Evolutionary conservation across 35 echinoderm and acorn worm genomes (phyloP), one percentile per base, ranked within the genome.

Genomic region (Holothuria glaberrima): DNA sequence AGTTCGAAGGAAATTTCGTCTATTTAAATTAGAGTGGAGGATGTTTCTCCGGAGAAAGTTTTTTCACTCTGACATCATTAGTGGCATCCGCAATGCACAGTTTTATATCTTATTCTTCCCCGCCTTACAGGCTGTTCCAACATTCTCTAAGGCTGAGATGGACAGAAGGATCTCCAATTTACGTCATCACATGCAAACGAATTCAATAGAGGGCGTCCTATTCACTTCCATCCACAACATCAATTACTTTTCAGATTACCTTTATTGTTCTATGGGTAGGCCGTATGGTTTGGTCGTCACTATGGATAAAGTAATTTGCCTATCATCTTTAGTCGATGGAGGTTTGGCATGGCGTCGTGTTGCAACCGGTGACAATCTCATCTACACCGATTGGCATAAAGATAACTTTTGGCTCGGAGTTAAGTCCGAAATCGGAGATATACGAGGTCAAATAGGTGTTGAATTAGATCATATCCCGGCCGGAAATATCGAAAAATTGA

Each of bases 341-440:
- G 95, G 95, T 16, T 88, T 88, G 66, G 92, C 95, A 7, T 98
- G 89, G 90, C 78, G 92, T 58, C 70, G 95, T 18, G 89, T 71
- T n/a, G 50, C 59, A 13, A 75, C 61, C 6, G 93, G 95, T 20
- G 92, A 88, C 21, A 92, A 89, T 36, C 38, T 98, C 13, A 25
- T 94, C n/a, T 98, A 90, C 86, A 98, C 92, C 0, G 95, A 98
- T 62, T 98, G 95, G 95, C 95, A 98, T 12, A 63, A 66, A 38
- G 92, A 92, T 52, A 98, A 94, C 61, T 98, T 90, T 65, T 98
- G 92, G 87, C 20, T n/a, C 19, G 95, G 90, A 10, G 92, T 98
- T 0, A 38, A 76, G 19, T 62, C 90, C 65, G 89, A 87, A 30
- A 30, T 83, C 6, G 86, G 34, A 22, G 22, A 67, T 57, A 24